A percentile compares a stretch with the other conserved stretches of the same genome.
Evolutionary conservation across 2,113 vertebrate genomes (phyloP).

Genomic region (Chaenogobius annularis): DNA sequence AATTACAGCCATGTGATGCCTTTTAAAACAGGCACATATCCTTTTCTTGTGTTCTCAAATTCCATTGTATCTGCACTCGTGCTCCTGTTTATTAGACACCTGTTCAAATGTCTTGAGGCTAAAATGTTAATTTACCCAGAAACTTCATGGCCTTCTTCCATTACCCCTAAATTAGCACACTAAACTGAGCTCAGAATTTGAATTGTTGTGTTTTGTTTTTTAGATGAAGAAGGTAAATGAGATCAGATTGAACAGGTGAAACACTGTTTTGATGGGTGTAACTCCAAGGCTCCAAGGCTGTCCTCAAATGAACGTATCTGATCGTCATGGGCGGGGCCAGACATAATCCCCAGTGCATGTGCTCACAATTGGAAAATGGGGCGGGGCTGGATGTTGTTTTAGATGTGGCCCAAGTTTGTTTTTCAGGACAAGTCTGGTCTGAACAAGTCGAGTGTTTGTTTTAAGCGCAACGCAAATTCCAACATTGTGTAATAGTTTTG

Average conservation of each 20-base stretch:
- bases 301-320: slow-evolving; percentile 10
- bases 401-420: slow-evolving; percentile 31
- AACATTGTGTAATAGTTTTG: neutral
- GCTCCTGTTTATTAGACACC: neutral
- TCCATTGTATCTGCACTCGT: neutral
- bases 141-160: neutral
- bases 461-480: neutral
- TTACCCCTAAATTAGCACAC: neutral
- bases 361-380: slow-evolving; percentile 10
- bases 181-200: neutral
- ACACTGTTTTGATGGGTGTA: slow-evolving; percentile 33
- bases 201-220: neutral
- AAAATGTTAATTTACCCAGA: neutral
- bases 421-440: slow-evolving; percentile 18
- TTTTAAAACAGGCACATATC: neutral
- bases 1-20: neutral
- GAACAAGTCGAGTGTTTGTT: slow-evolving; percentile 21
- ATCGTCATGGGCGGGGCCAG: slow-evolving; percentile 7
- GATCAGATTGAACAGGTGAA: slow-evolving; percentile 21
- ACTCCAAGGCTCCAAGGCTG: slow-evolving; percentile 32
- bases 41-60: neutral
- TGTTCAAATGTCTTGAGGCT: slow-evolving; percentile 10
- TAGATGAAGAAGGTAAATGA: neutral
- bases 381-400: slow-evolving; percentile 33
- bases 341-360: slow-evolving; percentile 10